phyloP scores from a whole-genome alignment of 2,797 vertebrate species.

The Pantherophis vulpinus region DNA sequence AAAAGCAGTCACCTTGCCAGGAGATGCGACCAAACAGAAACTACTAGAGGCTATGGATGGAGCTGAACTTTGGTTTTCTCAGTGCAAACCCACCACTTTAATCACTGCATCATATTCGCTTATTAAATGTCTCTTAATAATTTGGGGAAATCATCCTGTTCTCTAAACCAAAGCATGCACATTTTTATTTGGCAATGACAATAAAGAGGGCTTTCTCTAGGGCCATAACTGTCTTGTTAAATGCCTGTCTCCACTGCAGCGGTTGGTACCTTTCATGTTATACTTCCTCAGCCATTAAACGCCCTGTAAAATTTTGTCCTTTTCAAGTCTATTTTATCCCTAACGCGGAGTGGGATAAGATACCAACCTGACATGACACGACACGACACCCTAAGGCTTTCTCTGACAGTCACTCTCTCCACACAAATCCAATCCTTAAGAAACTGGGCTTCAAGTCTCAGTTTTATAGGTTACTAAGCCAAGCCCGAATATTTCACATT shows the following conservation, averaged over 20 bases:
- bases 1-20: background rate
- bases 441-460: background rate
- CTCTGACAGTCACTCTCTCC: background rate
- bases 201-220: background rate
- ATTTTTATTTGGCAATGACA: background rate
- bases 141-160: background rate
- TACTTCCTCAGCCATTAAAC: background rate
- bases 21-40: background rate
- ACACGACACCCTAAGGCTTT: background rate
- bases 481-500: background rate
- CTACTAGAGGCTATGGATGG: background rate
- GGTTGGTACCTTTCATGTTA: background rate
- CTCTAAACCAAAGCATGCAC: background rate
- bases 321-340: background rate
- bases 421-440: background rate
- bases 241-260: background rate
- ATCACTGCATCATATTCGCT: background rate
- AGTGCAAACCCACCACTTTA: background rate
- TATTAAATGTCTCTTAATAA: background rate
- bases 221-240: background rate
- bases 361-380: background rate
- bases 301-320: background rate
- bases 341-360: background rate
- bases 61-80: background rate
- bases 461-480: background rate